phyloP scores from a whole-genome alignment of 1,140 invertebrate genomes.

The Polypedilum pembai region DNA sequence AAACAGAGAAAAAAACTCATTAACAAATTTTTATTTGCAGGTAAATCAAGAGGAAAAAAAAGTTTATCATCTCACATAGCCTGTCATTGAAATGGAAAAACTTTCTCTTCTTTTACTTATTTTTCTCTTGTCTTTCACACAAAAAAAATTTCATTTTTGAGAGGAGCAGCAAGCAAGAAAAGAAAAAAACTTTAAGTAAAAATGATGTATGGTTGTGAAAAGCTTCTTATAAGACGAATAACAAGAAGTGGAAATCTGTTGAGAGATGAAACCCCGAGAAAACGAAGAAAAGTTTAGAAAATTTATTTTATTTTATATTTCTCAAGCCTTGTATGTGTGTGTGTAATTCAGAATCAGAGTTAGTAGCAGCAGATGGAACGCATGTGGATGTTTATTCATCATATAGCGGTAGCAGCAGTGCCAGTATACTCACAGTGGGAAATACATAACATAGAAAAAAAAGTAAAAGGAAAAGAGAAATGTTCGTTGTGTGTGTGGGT shows the following conservation, averaged over 20 bases:
- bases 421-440: conserved; percentile 3
- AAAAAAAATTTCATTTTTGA: not conserved
- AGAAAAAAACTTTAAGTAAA: conserved; percentile 24
- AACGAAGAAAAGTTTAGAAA: not conserved
- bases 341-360: not conserved
- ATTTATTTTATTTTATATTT: too few species aligned
- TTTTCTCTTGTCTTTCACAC: not conserved
- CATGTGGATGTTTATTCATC: conserved; percentile 17
- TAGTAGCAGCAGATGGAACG: not conserved
- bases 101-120: not conserved
- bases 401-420: conserved; percentile 9
- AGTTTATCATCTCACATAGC: conserved; percentile 1
- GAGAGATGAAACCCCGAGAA: not conserved
- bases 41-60: not conserved
- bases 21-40: too few species aligned
- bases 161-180: not conserved
- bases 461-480: not conserved
- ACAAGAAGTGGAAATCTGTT: not conserved
- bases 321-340: not conserved
- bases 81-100: conserved; percentile 13
- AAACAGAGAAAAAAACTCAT: too few species aligned
- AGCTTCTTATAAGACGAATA: conserved; percentile 1
- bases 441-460: too few species aligned
- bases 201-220: conserved; percentile 27
- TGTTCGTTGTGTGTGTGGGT: not conserved